These are phyloP conservation scores for Rynchops niger DNA, from an alignment of 2,113 vertebrate species.

Conservation along the genomic window DNA sequence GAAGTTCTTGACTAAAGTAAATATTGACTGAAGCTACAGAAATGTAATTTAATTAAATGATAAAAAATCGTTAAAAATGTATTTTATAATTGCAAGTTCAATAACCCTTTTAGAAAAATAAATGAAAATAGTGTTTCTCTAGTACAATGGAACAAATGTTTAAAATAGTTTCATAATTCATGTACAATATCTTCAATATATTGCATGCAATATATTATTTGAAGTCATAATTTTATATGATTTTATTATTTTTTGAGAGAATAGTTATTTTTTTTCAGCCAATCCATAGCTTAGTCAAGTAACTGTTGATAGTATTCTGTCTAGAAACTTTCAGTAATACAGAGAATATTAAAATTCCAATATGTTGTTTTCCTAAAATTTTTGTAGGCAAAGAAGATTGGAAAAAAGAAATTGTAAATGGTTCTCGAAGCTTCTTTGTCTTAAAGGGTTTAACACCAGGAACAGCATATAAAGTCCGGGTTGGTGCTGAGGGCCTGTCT, in stretches of 20 bases:
- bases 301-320: slow-evolving; percentile 51
- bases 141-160: slow-evolving; percentile 66
- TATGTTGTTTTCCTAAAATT: slow-evolving; percentile 81
- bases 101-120: not conserved
- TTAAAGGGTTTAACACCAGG: slow-evolving; percentile 93
- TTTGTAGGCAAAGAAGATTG: slow-evolving; percentile 90
- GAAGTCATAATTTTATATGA: not conserved
- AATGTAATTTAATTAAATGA: not conserved
- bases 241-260: not conserved
- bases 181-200: not conserved
- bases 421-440: slow-evolving; percentile 87
- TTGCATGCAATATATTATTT: slow-evolving; percentile 45
- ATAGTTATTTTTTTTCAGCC: not conserved
- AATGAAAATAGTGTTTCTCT: not conserved
- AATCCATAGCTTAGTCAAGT: slow-evolving; percentile 32
- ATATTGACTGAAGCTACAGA: not conserved
- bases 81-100: not conserved
- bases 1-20: not conserved
- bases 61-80: not conserved
- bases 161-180: slow-evolving; percentile 9
- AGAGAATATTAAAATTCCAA: slow-evolving; percentile 67
- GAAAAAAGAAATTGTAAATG: slow-evolving; percentile 92
- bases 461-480: slow-evolving; percentile 90
- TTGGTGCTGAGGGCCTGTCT: slow-evolving; percentile 87
- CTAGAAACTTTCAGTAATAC: slow-evolving; percentile 46